These are phyloP conservation scores for Meiosimyza decipiens DNA, from an alignment of 2,888 invertebrate genomes.

Conservation along the genomic window DNA sequence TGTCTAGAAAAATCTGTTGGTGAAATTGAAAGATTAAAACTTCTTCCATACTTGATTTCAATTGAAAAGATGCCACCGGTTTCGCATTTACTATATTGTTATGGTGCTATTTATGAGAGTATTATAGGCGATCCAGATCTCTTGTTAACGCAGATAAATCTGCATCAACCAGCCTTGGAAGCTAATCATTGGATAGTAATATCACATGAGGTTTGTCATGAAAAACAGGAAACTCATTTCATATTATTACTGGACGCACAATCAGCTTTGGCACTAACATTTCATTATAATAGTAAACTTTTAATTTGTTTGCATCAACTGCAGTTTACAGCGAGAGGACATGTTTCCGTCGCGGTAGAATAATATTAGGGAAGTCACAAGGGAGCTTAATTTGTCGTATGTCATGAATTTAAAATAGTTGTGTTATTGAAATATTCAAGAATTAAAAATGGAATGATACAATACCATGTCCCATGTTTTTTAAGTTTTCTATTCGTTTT, in stretches of 20 bases:
- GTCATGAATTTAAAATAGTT: too few species aligned
- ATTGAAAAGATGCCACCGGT: constrained; percentile 22
- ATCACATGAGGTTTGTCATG: constrained; percentile 34
- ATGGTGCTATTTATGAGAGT: constrained; percentile 40
- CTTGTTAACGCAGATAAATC: constrained; percentile 43
- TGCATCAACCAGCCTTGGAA: constrained; percentile 44
- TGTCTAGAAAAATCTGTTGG: constrained; percentile 39
- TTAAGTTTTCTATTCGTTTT: too few species aligned
- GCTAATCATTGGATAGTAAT: constrained; percentile 46
- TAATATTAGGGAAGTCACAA: too few species aligned
- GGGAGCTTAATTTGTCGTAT: too few species aligned
- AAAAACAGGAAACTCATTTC: constrained; percentile 41
- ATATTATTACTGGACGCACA: constrained; percentile 47
- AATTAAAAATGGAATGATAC: too few species aligned
- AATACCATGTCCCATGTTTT: too few species aligned
- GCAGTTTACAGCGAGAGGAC: constrained; percentile 29
- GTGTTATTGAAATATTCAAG: too few species aligned
- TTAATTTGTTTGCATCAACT: constrained; percentile 41
- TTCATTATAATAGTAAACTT: constrained; percentile 40
- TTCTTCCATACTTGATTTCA: neutral
- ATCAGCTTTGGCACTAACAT: constrained; percentile 36
- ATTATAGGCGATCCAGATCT: constrained; percentile 40
- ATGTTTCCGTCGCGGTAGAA: too few species aligned
- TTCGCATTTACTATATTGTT: constrained; percentile 35
- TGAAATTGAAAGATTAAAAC: constrained; percentile 20